These are phyloP conservation scores for Chaitophorus viminalis DNA, from an alignment of 2,888 invertebrate species.

Conservation along the genomic window DNA sequence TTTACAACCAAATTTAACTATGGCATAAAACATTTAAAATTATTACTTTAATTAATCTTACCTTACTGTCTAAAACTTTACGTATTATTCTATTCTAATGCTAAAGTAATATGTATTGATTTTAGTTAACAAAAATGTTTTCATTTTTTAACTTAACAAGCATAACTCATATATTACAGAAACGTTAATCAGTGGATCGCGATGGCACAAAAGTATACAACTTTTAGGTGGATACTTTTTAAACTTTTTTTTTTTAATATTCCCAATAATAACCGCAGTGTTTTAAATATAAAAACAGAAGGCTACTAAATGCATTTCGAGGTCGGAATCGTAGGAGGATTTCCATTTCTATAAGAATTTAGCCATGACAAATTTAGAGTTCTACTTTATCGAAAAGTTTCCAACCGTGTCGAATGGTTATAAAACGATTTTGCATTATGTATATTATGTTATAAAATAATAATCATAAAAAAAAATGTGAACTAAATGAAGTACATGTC, in stretches of 20 bases:
- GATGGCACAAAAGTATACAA: background rate
- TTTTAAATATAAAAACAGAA: background rate
- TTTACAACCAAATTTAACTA: too few species aligned
- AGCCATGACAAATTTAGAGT: background rate
- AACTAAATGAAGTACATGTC: background rate
- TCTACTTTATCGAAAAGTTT: background rate
- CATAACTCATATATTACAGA: background rate
- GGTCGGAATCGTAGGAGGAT: background rate
- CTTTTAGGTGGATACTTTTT: background rate
- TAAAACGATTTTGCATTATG: constrained; percentile 5
- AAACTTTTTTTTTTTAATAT: background rate
- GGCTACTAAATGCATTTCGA: too few species aligned
- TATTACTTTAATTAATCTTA: too few species aligned
- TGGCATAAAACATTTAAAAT: too few species aligned
- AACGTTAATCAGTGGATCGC: background rate
- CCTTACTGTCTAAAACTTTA: too few species aligned
- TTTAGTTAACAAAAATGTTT: background rate
- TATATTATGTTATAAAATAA: background rate
- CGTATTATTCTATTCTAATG: too few species aligned
- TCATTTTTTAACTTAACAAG: background rate
- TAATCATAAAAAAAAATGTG: background rate
- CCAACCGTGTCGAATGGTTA: background rate
- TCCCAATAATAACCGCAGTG: background rate
- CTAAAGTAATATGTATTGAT: too few species aligned
- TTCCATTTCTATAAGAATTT: constrained; percentile 7